phyloP scores from a whole-genome alignment of 2,113 vertebrate species.

The Gallinago jamesoni region DNA sequence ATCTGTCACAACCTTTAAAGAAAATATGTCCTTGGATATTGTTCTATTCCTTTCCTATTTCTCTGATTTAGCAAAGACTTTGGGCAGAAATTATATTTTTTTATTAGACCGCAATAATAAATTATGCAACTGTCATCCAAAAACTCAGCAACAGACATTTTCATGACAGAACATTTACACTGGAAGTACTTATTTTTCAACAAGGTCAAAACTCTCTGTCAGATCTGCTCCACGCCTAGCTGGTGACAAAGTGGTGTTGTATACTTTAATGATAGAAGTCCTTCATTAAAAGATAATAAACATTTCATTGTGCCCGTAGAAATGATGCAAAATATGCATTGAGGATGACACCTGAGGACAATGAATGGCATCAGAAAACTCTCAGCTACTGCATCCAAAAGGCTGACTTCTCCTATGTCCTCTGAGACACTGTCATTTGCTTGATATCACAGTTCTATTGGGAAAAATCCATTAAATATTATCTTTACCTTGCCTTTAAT shows the following conservation, averaged over 20 bases:
- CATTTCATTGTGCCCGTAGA: background rate
- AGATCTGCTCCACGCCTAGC: background rate
- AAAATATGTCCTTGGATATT: background rate
- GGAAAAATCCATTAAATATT: background rate
- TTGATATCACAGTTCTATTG: background rate
- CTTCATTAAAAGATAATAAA: background rate
- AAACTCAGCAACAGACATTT: background rate
- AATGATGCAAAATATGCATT: background rate
- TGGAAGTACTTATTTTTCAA: background rate
- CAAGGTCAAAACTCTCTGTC: conserved; percentile 13
- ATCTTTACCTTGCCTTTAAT: background rate
- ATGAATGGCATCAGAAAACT: background rate
- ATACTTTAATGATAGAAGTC: background rate
- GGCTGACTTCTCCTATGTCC: background rate
- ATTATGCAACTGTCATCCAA: background rate
- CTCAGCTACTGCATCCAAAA: background rate
- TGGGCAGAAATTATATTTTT: background rate
- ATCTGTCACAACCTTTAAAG: background rate
- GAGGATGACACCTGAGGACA: background rate
- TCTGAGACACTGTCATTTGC: background rate
- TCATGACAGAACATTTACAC: background rate
- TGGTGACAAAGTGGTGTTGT: background rate
- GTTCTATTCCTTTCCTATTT: background rate
- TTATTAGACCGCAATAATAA: conserved; percentile 3
- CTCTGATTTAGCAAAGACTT: background rate